Base-by-base conservation (phyloP, 2,113 vertebrate genomes). In the Meles meles region DNA sequence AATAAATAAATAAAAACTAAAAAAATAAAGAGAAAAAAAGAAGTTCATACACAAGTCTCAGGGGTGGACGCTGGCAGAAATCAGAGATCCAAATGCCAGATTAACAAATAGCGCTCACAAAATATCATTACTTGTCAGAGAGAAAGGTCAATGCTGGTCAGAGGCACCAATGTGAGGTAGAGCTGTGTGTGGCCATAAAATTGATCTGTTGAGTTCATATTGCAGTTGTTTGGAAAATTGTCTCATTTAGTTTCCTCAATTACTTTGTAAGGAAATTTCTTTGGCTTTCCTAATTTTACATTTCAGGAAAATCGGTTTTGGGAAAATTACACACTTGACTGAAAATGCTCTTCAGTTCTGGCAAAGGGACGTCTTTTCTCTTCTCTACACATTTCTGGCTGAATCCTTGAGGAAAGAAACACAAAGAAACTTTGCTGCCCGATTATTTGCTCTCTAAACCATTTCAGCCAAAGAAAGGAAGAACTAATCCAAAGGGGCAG, bases 401-500 rank as follows among this genome's bases (percentile, higher is more conserved):
- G 20, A 61, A 18, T 52, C 31, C 31, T 27, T 69, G 49, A 25
- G 34, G 21, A 52, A 61, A 69, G 11, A 67, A 37, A n/a, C 0
- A 5, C 0, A 2, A 94, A 71, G 21, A 49, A 84, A 29, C 9
- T 27, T 7, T 85, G 21, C 13, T 11, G 5, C 10, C 4, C 20
- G 63, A 3, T n/a, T 20, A 18, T 69, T 31, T 59, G 14, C 11
- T 74, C 34, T 12, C 17, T 39, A 44, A 15, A 12, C 20, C 3
- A 17, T 34, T 47, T 47, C 2, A 47, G 2, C 0, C 13, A 1
- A 42, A 39, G 10, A 69, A 29, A 74, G 17, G 25, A 15, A 76
- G 55, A 59, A 13, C 49, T 57, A 6, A 17, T 6, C 15, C 0
- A 0, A 31, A 10, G 6, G 10, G 6, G 12, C 17, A 27, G 47